Percentiles rank a stretch among this genome's conserved stretches.
Conservation (phyloP, 2,113 vertebrate species). For the Bos indicus region DNA sequence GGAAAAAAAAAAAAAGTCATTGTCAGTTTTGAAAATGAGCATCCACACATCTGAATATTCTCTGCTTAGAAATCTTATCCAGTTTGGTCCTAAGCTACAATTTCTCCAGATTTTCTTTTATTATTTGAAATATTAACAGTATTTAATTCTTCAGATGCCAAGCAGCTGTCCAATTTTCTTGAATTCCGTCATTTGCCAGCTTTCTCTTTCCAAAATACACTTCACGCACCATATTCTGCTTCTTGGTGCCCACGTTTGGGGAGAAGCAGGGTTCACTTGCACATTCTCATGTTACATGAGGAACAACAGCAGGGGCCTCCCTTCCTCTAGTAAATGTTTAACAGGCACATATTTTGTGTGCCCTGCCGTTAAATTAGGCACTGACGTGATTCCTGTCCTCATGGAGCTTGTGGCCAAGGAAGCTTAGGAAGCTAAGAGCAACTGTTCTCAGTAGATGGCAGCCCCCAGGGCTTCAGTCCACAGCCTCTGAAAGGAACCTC, state of each 20-base stretch:
- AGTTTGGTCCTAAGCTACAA: not conserved
- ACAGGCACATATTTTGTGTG: not conserved
- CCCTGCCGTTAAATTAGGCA: not conserved
- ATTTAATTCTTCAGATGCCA: conserved; percentile 26
- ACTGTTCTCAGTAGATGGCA: not conserved
- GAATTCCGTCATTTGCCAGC: not conserved
- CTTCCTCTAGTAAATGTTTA: not conserved
- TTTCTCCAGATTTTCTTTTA: conserved; percentile 25
- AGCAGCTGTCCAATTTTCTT: not conserved
- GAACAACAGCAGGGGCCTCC: not conserved
- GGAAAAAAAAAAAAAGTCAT: not conserved
- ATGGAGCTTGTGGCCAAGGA: not conserved
- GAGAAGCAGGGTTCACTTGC: not conserved
- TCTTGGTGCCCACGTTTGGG: not conserved
- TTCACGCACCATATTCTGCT: not conserved
- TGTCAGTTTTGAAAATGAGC: conserved; percentile 23
- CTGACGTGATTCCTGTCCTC: not conserved
- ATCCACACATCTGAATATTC: not conserved
- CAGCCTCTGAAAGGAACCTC: not conserved
- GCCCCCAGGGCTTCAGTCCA: not conserved
- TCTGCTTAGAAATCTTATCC: conserved; percentile 5
- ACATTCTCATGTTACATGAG: not conserved
- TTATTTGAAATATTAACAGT: conserved; percentile 50
- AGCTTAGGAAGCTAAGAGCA: not conserved
- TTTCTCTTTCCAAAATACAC: not conserved